Conservation (phyloP, 2,888 invertebrate genomes). For the Alentia gelatinosa region DNA sequence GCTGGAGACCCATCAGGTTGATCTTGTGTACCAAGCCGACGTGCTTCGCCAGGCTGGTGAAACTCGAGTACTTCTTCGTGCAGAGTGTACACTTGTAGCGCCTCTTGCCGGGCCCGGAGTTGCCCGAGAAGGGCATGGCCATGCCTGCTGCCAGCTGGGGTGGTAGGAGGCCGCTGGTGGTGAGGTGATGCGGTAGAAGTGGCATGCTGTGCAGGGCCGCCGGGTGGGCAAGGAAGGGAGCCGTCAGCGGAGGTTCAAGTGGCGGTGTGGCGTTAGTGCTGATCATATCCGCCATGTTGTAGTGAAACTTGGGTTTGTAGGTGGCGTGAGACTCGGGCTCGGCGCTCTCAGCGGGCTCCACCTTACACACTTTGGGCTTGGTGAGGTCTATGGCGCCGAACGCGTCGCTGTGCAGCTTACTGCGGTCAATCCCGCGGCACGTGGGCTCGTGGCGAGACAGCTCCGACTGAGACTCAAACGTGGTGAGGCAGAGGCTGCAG, state of each 20-base stretch:
- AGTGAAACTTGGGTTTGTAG: constrained; percentile 46
- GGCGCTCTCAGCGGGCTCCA: background rate
- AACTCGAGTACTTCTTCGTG: constrained; percentile 40
- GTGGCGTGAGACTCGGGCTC: background rate
- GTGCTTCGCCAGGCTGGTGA: constrained; percentile 13
- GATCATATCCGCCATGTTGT: constrained; percentile 7
- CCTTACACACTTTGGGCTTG: background rate
- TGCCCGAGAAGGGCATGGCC: background rate
- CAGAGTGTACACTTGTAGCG: constrained; percentile 21
- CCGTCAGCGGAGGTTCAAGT: background rate
- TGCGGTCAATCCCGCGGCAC: constrained; percentile 23
- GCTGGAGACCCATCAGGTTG: background rate
- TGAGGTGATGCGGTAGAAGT: background rate
- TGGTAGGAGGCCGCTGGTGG: background rate
- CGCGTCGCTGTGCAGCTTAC: background rate
- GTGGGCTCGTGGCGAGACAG: background rate
- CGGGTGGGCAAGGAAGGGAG: background rate
- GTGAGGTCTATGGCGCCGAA: constrained; percentile 40
- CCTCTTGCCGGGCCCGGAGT: background rate
- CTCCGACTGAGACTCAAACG: background rate
- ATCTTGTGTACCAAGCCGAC: constrained; percentile 24
- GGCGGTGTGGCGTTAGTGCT: background rate
- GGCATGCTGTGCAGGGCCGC: constrained; percentile 10
- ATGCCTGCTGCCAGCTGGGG: background rate
- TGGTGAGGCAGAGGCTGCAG: constrained; percentile 30